These are phyloP conservation scores for Auanema sp. DNA, from an alignment of 2,888 invertebrate genomes.

Conservation along the genomic window DNA sequence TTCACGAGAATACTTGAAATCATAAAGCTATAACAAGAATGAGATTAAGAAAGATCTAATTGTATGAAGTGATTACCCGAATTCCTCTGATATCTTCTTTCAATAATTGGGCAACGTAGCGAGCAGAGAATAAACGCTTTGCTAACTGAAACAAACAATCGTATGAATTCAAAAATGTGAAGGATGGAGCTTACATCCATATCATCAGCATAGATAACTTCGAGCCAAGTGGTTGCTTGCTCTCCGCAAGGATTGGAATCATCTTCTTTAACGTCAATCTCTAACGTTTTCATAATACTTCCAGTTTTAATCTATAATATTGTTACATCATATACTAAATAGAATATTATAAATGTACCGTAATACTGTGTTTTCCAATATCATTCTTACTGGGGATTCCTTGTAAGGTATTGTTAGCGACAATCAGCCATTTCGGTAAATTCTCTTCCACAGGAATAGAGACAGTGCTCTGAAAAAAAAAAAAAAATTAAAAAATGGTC, in stretches of 20 bases:
- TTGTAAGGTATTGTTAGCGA: conserved; percentile 25
- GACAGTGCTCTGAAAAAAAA: conserved; percentile 6
- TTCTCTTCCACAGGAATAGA: conserved; percentile 19
- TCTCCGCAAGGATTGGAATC: conserved; percentile 30
- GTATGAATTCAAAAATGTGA: neutral
- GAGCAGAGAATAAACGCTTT: conserved; percentile 24
- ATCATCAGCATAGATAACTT: conserved; percentile 29
- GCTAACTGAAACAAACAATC: conserved; percentile 19
- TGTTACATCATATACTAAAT: neutral
- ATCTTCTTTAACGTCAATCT: conserved; percentile 36
- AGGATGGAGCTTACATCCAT: neutral
- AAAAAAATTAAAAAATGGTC: too few relatives aligned
- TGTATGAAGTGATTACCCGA: conserved; percentile 7
- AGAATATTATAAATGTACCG: conserved; percentile 47
- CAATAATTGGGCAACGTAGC: conserved; percentile 22
- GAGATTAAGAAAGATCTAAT: neutral
- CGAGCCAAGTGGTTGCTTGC: conserved; percentile 41
- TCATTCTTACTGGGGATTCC: conserved; percentile 65
- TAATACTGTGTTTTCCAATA: conserved; percentile 72
- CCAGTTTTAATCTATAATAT: conserved; percentile 7
- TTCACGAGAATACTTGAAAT: conserved; percentile 27
- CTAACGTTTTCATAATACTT: conserved; percentile 4
- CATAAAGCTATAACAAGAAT: conserved; percentile 21
- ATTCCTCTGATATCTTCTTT: conserved; percentile 5
- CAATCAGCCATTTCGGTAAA: conserved; percentile 64